These are phyloP conservation scores for Eurytoma adleriae DNA, from an alignment of 2,888 invertebrate species.

Conservation along the genomic window DNA sequence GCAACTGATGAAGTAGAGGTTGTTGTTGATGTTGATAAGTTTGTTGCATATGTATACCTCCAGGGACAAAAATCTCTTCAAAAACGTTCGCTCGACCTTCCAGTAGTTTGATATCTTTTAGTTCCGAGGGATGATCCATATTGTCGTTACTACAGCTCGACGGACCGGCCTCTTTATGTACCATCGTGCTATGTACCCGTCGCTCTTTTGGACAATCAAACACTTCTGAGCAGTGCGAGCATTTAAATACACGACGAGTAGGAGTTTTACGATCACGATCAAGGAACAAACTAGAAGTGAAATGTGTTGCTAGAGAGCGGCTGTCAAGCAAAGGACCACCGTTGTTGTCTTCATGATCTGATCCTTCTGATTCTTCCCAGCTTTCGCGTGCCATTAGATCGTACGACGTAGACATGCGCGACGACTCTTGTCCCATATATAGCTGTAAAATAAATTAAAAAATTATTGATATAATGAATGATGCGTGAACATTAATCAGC, in stretches of 20 bases:
- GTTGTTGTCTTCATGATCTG: conserved; percentile 77
- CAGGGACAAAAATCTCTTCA: conserved; percentile 73
- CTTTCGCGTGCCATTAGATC: conserved; percentile 83
- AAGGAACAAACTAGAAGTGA: conserved; percentile 73
- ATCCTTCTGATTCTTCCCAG: conserved; percentile 84
- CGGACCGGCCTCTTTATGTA: conserved; percentile 77
- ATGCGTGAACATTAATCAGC: not conserved
- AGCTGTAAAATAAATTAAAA: conserved; percentile 61
- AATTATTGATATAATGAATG: not conserved
- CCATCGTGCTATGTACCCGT: conserved; percentile 79
- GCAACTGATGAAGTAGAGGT: conserved; percentile 72
- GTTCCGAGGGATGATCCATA: conserved; percentile 63
- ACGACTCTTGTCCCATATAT: conserved; percentile 80
- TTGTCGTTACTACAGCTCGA: conserved; percentile 67
- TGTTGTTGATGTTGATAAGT: conserved; percentile 62
- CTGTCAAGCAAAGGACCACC: conserved; percentile 73
- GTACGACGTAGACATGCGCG: conserved; percentile 79
- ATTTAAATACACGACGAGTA: conserved; percentile 78
- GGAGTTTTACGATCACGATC: conserved; percentile 73
- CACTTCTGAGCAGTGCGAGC: conserved; percentile 79
- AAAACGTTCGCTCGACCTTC: conserved; percentile 73
- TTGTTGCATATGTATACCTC: conserved; percentile 68
- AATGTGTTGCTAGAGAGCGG: conserved; percentile 73
- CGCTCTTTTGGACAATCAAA: conserved; percentile 82
- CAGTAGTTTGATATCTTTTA: conserved; percentile 72